Base-by-base conservation (phyloP, 2,888 invertebrate genomes). In the Arge pagana region DNA sequence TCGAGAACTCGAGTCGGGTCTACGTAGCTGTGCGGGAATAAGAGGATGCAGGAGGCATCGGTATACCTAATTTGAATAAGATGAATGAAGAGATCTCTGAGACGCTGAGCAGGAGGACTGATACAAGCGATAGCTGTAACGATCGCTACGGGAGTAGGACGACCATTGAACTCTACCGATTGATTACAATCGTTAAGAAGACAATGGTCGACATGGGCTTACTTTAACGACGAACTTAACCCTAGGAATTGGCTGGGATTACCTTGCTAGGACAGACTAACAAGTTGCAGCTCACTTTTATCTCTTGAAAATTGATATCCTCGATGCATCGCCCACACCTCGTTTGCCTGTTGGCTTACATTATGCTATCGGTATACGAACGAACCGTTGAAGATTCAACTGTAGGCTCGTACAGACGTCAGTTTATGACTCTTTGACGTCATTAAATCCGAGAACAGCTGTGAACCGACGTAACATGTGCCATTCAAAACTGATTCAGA, bases 141-240 rank as follows among this genome's bases (percentile, higher is more conserved):
- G 50, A 51, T 51, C 26, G 13, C 35, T 26, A 10, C 21, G 28
- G 26, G 33, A 35, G 26, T 8, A 35, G 10, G 26, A 42, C 42
- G 24, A 51, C 31, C 50, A 51, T 51, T 41, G 50, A 51, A 41
- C 50, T 19, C 60, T 55, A 53, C 59, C 67, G 65, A 70, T 69
- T 67, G 71, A 71, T 71, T 61, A 64, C 63, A 59, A 70, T 73
- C 72, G 64, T 68, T 69, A 69, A 52, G 57, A 54, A 67, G 65
- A 72, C 72, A 72, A 73, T 71, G 59, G 63, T 33, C 43, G 56
- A 65, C 65, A 63, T 50, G 60, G 56, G 56, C 65, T 66, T 62
- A 62, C 52, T 54, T 55, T 64, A 66, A 68, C 67, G 64, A 68
- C 56, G 59, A 41, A 54, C 54, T 54, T 56, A 52, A 57, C 59